Conservation (phyloP, 2,888 invertebrate species). For the Torymus auratus region DNA sequence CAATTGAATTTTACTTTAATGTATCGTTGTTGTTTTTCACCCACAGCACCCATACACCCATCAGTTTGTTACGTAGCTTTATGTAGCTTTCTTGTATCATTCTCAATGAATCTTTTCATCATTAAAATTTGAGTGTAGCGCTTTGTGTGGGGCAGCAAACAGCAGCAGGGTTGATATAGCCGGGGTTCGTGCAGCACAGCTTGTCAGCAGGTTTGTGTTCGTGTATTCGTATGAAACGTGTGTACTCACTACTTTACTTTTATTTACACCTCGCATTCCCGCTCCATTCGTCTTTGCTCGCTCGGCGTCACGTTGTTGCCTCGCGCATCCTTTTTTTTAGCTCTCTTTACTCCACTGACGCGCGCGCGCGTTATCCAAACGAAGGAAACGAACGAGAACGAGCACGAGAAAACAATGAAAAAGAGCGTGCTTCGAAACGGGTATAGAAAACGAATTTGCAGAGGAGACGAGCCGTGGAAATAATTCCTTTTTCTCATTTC, state of each 20-base stretch:
- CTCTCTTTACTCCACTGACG: background rate
- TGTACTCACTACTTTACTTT: slow-evolving; percentile 66
- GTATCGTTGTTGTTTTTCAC: slow-evolving; percentile 53
- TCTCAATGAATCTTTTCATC: slow-evolving; percentile 46
- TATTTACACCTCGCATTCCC: slow-evolving; percentile 65
- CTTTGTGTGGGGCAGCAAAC: slow-evolving; percentile 75
- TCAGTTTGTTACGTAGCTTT: slow-evolving; percentile 57
- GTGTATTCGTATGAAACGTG: slow-evolving; percentile 72
- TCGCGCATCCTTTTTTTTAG: slow-evolving; percentile 2
- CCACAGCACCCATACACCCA: slow-evolving; percentile 64
- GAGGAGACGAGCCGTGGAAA: background rate
- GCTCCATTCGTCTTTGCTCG: slow-evolving; percentile 64
- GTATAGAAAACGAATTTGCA: slow-evolving; percentile 1
- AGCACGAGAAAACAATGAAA: background rate
- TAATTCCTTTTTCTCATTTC: background rate
- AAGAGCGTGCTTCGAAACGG: background rate
- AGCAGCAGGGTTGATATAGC: slow-evolving; percentile 76
- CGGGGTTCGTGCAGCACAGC: slow-evolving; percentile 77
- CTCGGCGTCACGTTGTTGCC: slow-evolving; percentile 27
- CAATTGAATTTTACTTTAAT: slow-evolving; percentile 40
- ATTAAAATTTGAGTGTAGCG: slow-evolving; percentile 69
- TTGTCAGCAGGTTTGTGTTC: slow-evolving; percentile 77
- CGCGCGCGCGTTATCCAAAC: slow-evolving; percentile 12
- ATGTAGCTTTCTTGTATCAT: slow-evolving; percentile 36
- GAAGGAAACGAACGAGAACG: slow-evolving; percentile 7